Evolutionary conservation across 2,113 vertebrate genomes (phyloP), one percentile per base, ranked within the genome.

Genomic region (Lampris incognitus): DNA sequence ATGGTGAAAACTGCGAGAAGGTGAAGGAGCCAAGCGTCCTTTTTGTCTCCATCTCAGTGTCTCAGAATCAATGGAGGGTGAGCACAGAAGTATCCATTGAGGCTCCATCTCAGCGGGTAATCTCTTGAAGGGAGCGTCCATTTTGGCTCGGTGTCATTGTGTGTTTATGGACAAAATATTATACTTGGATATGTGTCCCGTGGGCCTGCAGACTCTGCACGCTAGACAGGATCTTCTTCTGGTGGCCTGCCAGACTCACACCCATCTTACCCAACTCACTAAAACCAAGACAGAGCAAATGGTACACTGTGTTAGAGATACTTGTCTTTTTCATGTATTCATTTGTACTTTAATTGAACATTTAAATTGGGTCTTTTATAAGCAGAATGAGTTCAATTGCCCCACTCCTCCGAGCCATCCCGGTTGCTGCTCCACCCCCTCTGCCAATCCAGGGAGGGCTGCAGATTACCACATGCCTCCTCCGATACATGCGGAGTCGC

Each of bases 121-220:
- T 78, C 74, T 84, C 79, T 76, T 82, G 67, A 75, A 82, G 77
- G 82, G 82, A 81, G 84, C 82, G 41, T 90, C 88, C 87, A 81
- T 72, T 85, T 85, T 74, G 72, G 82, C 81, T 81, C 69, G 68
- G 81, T 85, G 76, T 87, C 88, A 66, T 66, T 66, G 67, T 64
- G 82, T 85, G 79, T 88, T 82, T 76, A 36, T 79, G 78, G 77
- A 82, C 71, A 79, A 79, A 79, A 70, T 87, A 90, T 95, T 95
- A 95, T 94, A 95, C 94, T 87, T 95, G 95, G 67, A 95, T 85
- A 24, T 95, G 95, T 5, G 93, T 92, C 82, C 93, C 94, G 84
- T 95, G 93, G 84, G 90, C 88, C 74, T 94, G 94, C 77, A 95
- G 92, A 88, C 84, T 90, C 82, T 95, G 93, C 88, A 90, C 84